phyloP scores from a whole-genome alignment of 2,797 vertebrate genomes.

The Pantherophis vulpinus region DNA sequence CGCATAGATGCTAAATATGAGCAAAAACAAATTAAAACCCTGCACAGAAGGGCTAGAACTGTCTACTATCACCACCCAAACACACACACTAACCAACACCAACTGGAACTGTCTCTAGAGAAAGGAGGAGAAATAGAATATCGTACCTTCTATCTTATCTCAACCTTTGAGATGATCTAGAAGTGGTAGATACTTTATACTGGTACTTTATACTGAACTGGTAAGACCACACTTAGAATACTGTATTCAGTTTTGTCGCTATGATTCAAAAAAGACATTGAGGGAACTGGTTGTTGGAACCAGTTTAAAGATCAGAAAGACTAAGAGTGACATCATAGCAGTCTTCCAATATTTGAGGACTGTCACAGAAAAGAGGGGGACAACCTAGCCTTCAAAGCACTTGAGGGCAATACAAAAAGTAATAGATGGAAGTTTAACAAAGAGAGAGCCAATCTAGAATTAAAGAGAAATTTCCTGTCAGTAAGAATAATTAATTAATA shows the following conservation, averaged over 20 bases:
- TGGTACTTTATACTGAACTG: not conserved
- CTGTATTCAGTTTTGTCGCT: not conserved
- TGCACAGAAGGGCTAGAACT: not conserved
- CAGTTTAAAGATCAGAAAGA: not conserved
- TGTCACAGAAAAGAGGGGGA: not conserved
- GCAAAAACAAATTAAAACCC: not conserved
- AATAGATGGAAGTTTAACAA: not conserved
- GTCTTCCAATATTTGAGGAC: not conserved
- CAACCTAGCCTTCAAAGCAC: not conserved
- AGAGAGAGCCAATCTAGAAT: not conserved
- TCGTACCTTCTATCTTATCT: not conserved
- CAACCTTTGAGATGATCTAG: not conserved
- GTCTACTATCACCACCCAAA: not conserved
- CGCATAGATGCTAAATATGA: not conserved
- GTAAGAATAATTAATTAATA: not conserved
- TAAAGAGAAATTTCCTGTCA: not conserved
- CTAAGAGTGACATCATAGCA: not conserved
- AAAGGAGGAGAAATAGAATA: not conserved
- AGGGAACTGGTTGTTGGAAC: not conserved
- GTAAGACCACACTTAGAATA: not conserved
- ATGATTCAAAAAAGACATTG: not conserved
- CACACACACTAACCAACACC: not conserved
- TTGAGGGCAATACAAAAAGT: not conserved
- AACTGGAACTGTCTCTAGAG: not conserved
- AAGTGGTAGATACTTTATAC: not conserved